Percentiles rank a stretch among this genome's conserved stretches.
phyloP scores from a whole-genome alignment of 2,888 invertebrate genomes.

The Drosophila monieri region DNA sequence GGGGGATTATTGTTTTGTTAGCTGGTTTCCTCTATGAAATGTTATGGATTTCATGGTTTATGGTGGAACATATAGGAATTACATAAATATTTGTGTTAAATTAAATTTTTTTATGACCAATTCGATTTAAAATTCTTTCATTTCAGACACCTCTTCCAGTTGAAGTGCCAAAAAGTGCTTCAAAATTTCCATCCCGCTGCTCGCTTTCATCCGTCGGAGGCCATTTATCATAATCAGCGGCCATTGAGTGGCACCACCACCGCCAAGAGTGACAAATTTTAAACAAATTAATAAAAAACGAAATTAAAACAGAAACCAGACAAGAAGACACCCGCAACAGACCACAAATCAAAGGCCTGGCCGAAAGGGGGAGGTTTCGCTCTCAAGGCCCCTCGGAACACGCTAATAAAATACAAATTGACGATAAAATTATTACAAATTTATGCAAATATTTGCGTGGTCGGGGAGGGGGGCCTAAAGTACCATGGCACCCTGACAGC shows the following conservation, averaged over 20 bases:
- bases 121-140: background rate
- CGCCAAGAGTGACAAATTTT: slow-evolving; percentile 70
- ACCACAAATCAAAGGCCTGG: slow-evolving; percentile 67
- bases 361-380: slow-evolving; percentile 35
- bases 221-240: slow-evolving; percentile 48
- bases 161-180: slow-evolving; percentile 22
- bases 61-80: no score
- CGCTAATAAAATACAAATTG: slow-evolving; percentile 82
- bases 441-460: slow-evolving; percentile 81
- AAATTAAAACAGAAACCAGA: slow-evolving; percentile 30
- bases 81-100: no score
- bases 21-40: background rate
- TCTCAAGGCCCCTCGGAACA: slow-evolving; percentile 62
- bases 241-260: slow-evolving; percentile 38
- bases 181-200: slow-evolving; percentile 22
- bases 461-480: slow-evolving; percentile 16
- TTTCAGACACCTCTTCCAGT: background rate
- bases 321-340: slow-evolving; percentile 39
- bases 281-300: slow-evolving; percentile 69
- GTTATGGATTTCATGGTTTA: background rate
- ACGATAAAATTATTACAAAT: slow-evolving; percentile 82
- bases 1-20: slow-evolving; percentile 1
- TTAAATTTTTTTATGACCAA: no score
- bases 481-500: slow-evolving; percentile 2
- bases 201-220: slow-evolving; percentile 24